Evolutionary conservation across 2,888 invertebrate species (phyloP).

Genomic region (Onchidella celtica): DNA sequence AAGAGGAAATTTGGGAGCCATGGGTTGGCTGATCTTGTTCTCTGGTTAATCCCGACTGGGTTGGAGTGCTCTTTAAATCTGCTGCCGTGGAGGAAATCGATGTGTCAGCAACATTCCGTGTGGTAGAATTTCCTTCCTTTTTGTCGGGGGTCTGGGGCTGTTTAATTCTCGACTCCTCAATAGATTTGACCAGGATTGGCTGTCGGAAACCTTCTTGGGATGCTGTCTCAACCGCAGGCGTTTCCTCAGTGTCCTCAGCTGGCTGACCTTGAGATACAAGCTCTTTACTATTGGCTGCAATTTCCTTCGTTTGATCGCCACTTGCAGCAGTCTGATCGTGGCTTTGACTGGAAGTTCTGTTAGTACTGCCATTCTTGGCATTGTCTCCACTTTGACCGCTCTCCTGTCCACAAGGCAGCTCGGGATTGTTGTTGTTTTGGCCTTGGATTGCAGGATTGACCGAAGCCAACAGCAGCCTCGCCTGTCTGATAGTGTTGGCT

Average conservation of each 20-base stretch:
- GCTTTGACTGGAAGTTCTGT: background rate
- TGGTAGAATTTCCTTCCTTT: too few relatives aligned
- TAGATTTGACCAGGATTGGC: constrained; percentile 30
- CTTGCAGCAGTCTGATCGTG: background rate
- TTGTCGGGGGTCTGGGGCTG: background rate
- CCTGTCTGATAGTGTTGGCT: constrained; percentile 32
- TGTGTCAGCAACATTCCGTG: background rate
- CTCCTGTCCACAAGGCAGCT: background rate
- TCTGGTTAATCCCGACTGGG: background rate
- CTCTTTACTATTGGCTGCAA: background rate
- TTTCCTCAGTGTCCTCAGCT: background rate
- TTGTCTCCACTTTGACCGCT: background rate
- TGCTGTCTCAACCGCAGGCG: background rate
- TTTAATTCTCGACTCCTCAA: too few relatives aligned
- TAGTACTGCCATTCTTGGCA: background rate
- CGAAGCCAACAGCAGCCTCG: constrained; percentile 16
- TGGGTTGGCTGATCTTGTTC: too few relatives aligned
- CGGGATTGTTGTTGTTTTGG: constrained; percentile 45
- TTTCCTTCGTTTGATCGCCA: background rate
- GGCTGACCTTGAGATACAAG: background rate
- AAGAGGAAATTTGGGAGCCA: too few relatives aligned
- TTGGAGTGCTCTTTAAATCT: background rate
- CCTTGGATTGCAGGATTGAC: constrained; percentile 7
- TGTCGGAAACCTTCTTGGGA: background rate
- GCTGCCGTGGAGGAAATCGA: background rate